Conservation (phyloP, 2,888 invertebrate species). For the Parochlus steinenii region DNA sequence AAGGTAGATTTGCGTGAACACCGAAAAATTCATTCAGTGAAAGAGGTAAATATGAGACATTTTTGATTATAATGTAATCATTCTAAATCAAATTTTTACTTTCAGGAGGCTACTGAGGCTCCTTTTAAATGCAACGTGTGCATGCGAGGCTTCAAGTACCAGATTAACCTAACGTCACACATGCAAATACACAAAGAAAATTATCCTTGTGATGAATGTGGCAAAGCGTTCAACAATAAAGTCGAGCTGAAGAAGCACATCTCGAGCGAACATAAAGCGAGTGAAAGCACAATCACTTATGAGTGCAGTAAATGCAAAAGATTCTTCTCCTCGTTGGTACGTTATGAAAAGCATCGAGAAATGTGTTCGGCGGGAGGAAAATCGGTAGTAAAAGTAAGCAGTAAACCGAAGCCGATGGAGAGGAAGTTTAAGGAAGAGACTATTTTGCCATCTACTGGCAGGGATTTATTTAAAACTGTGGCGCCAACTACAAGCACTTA, state of each 20-base stretch:
- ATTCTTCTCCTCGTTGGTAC: constrained; percentile 23
- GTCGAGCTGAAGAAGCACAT: constrained; percentile 25
- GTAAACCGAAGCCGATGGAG: constrained; percentile 17
- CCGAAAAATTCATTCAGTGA: constrained; percentile 30
- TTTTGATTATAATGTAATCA: too few relatives aligned
- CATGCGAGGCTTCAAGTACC: constrained; percentile 29
- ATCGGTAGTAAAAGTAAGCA: constrained; percentile 10
- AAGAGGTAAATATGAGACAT: too few relatives aligned
- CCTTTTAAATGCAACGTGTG: constrained; percentile 29
- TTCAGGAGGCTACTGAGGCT: neutral
- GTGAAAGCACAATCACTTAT: constrained; percentile 20
- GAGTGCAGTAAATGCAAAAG: constrained; percentile 27
- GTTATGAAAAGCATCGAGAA: constrained; percentile 21
- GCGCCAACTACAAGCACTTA: constrained; percentile 32
- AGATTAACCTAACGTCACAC: constrained; percentile 29
- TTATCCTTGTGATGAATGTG: constrained; percentile 20
- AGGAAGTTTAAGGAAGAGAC: constrained; percentile 17
- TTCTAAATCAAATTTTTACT: constrained; percentile 8
- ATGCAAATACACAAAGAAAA: constrained; percentile 26
- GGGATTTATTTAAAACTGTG: constrained; percentile 31
- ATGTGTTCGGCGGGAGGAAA: constrained; percentile 15
- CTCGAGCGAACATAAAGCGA: constrained; percentile 21
- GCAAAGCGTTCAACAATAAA: constrained; percentile 22
- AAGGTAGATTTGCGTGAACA: constrained; percentile 34
- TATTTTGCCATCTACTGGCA: constrained; percentile 20